These are phyloP conservation scores for Pammene fasciana DNA, from an alignment of 2,888 invertebrate genomes.

Conservation along the genomic window DNA sequence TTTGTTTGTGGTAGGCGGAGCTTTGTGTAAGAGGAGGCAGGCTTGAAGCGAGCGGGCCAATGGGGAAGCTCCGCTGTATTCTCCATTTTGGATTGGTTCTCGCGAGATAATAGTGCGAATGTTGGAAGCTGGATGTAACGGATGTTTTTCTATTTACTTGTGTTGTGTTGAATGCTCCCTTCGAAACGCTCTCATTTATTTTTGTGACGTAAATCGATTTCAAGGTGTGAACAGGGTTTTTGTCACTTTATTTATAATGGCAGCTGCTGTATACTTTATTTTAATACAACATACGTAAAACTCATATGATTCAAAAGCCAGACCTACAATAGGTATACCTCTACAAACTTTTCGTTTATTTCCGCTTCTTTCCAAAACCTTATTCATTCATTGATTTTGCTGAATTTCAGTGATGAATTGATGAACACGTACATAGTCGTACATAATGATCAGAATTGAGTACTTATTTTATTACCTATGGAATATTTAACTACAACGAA, in stretches of 20 bases:
- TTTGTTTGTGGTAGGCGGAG: conserved; percentile 76
- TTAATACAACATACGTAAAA: neutral
- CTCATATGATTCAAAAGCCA: too few species aligned
- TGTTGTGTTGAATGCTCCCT: conserved; percentile 65
- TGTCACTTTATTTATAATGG: conserved; percentile 51
- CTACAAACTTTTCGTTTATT: too few species aligned
- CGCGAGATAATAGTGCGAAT: conserved; percentile 79
- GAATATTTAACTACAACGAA: too few species aligned
- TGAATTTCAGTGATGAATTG: too few species aligned
- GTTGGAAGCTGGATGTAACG: conserved; percentile 76
- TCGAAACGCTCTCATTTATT: conserved; percentile 74
- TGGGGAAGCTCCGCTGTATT: conserved; percentile 48
- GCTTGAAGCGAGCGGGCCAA: conserved; percentile 63
- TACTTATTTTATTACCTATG: too few species aligned
- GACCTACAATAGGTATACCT: too few species aligned
- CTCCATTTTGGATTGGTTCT: conserved; percentile 69
- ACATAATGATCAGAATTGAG: too few species aligned
- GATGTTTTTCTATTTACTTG: conserved; percentile 74
- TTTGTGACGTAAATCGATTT: conserved; percentile 74
- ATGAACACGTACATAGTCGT: too few species aligned
- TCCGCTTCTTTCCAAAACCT: too few species aligned
- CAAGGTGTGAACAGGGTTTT: conserved; percentile 67
- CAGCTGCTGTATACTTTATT: conserved; percentile 44
- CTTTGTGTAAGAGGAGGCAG: conserved; percentile 77
- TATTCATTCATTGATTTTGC: too few species aligned